Evolutionary conservation across 2,113 vertebrate genomes (phyloP), one percentile per base, ranked within the genome.

Genomic region (Ciconia maguari): DNA sequence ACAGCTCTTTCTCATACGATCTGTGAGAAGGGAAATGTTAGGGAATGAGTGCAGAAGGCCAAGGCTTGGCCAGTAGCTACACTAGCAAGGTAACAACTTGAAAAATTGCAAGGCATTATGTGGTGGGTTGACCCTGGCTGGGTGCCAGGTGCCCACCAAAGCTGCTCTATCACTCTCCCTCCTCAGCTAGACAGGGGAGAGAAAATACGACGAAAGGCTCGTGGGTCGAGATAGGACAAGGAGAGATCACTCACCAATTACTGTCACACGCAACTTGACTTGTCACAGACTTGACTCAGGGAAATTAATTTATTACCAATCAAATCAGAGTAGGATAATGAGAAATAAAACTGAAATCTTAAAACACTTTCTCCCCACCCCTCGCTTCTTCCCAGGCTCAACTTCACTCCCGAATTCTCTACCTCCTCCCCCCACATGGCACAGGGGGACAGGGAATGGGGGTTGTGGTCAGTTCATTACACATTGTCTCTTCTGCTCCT

Each of bases 131-230:
- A 48, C 16, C 13, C 20, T 68, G 52, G 7, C 64, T 68, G 26
- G 64, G 30, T 6, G 4, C 16, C 12, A 48, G 34, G 16, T 36
- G 26, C 20, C 41, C 13, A 48, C 11, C 14, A 46, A 80, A 57
- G 14, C 24, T 4, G 2, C 19, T 55, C 32, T 44, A 18, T 34
- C 48, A 26, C 4, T 26, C 22, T 11, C 38, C 34, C 13, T 60
- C 58, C 34, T 60, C 22, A 36, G 22, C 9, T 60, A 34, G 34
- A 24, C 58, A 36, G 58, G 34, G 58, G 58, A 60, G 58, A 60
- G 34, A 25, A 60, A 36, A 60, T n/a, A n/a, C 0, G 2, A 60
- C 4, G 6, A n/a, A 60, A 60, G n/a, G 22, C 34, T 60, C 0
- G 4, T 60, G 22, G 34, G 21, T 36, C 4, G 10, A 60, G 34